These are phyloP conservation scores for Merops nubicus DNA, from an alignment of 2,113 vertebrate species.

Conservation along the genomic window DNA sequence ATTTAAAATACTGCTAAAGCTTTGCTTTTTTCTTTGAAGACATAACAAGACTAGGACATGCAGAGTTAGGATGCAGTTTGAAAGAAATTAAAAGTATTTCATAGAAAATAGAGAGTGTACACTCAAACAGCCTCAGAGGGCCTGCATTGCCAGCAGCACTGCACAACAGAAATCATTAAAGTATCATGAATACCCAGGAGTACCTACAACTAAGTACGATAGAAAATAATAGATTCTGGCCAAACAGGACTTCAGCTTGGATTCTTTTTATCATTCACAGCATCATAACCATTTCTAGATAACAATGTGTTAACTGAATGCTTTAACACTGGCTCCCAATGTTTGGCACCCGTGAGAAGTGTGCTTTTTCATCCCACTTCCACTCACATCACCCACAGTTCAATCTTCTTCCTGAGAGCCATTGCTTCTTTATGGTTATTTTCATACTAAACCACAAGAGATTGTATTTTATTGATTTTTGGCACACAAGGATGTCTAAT, in stretches of 20 bases:
- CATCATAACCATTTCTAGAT: background rate
- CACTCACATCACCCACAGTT: background rate
- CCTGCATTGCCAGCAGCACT: background rate
- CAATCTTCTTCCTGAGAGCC: background rate
- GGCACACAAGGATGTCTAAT: background rate
- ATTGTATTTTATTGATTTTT: constrained; percentile 48
- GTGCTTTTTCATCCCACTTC: background rate
- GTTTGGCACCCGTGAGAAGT: background rate
- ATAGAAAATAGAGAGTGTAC: background rate
- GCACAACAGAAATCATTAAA: background rate
- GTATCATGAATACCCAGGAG: background rate
- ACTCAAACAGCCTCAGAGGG: background rate
- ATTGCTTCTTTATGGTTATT: constrained; percentile 14
- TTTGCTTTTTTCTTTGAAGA: too few species aligned
- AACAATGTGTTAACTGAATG: background rate
- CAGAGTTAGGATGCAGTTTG: background rate
- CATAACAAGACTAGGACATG: background rate
- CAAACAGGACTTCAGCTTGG: background rate
- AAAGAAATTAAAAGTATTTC: background rate
- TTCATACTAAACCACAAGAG: constrained; percentile 39
- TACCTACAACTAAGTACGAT: background rate
- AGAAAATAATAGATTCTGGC: background rate
- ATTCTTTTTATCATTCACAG: background rate
- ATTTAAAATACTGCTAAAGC: background rate
- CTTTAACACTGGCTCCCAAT: background rate